A percentile compares a stretch with the other conserved stretches of the same genome.
phyloP scores from a whole-genome alignment of 2,797 vertebrate species.

The Molossus alvarezi region DNA sequence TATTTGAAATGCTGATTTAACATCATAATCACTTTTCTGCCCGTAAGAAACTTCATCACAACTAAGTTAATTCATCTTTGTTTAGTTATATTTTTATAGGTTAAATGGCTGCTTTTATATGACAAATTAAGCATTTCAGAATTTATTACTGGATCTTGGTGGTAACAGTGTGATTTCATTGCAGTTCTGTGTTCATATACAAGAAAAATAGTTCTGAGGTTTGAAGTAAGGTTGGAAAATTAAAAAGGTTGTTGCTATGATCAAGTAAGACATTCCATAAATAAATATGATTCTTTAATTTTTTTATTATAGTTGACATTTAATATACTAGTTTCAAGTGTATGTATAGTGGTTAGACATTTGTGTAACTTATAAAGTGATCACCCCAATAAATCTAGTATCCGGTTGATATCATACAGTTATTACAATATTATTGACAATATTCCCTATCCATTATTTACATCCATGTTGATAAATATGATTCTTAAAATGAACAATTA shows the following conservation, averaged over 20 bases:
- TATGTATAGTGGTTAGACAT: not conserved
- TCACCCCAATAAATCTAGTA: not conserved
- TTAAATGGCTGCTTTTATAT: conserved; percentile 64
- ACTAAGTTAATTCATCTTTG: conserved; percentile 68
- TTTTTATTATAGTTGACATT: not conserved
- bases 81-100: conserved; percentile 64
- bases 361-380: not conserved
- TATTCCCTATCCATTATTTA: not conserved
- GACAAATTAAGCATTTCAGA: conserved; percentile 69
- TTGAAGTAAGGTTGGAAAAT: conserved; percentile 19
- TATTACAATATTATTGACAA: not conserved
- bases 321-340: not conserved
- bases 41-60: conserved; percentile 60
- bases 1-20: conserved; percentile 33
- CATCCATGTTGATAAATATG: not conserved
- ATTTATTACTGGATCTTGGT: conserved; percentile 56
- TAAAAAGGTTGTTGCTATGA: not conserved
- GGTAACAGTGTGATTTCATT: conserved; percentile 54
- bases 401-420: not conserved
- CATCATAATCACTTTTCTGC: conserved; percentile 40
- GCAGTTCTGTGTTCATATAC: not conserved
- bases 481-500: not conserved
- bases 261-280: not conserved
- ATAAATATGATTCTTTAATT: not conserved
- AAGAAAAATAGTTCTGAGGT: not conserved